These are phyloP conservation scores for Ganaspis sp. DNA, from an alignment of 1,140 invertebrate genomes.

Conservation along the genomic window DNA sequence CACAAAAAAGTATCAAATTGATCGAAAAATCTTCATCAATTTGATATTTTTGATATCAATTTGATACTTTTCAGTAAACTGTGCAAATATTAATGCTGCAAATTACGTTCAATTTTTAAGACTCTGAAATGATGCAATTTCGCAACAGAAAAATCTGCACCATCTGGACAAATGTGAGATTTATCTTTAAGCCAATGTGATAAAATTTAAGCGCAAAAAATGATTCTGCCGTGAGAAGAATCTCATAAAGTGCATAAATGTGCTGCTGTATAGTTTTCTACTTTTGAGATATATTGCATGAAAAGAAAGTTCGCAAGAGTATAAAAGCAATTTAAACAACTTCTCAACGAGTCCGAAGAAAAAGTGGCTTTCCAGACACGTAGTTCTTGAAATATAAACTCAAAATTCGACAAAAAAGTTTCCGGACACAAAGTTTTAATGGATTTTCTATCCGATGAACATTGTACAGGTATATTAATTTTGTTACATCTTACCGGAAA, in stretches of 20 bases:
- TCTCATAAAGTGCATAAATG: background rate
- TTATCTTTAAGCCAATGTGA: no score
- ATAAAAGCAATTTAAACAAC: slow-evolving; percentile 6
- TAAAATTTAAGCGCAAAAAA: background rate
- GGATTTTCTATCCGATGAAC: background rate
- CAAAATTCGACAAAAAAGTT: background rate
- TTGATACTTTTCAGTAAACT: no score
- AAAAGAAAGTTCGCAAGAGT: slow-evolving; percentile 19
- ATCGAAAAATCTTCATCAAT: no score
- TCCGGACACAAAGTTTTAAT: background rate
- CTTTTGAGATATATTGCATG: background rate
- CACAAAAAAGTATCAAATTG: no score
- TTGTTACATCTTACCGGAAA: background rate
- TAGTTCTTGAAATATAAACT: background rate
- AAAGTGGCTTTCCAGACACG: background rate
- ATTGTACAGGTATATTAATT: background rate
- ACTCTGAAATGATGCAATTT: no score
- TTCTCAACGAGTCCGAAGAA: background rate
- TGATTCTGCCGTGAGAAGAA: background rate
- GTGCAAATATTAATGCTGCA: no score
- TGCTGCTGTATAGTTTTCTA: background rate
- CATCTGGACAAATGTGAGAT: no score
- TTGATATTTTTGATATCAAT: no score
- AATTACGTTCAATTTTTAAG: no score
- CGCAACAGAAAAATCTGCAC: no score